Evolutionary conservation across 1,140 invertebrate species (phyloP), one percentile per base, ranked within the genome.

Genomic region (Papilio polytes): DNA sequence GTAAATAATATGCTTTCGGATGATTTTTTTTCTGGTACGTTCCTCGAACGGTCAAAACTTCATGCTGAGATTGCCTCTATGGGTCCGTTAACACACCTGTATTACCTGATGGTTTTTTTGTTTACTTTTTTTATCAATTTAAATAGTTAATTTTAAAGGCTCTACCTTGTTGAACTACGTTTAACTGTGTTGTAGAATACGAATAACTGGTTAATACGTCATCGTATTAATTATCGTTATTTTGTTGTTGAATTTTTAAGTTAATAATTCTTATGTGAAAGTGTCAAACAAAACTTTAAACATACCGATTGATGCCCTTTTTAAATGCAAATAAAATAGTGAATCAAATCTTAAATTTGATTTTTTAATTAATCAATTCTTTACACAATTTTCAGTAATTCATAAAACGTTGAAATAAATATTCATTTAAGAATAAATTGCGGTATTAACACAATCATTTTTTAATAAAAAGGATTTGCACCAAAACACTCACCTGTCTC

Each of bases 1-100:
- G 13, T 66, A 66, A 66, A 66, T 66, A 66, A 66, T 26, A 66
- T 36, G 63, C 63, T 66, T 66, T 66, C 26, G 26, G 63, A 31
- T 66, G 63, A 36, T 66, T 66, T 26, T 66, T 26, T 31, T 66
- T 66, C 63, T 66, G 22, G 63, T 31, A 66, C 31, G 22, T 36
- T 66, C 63, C 63, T 66, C 26, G 63, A 66, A 66, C 63, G 63
- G 63, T 36, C 63, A 66, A 31, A 31, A 41, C 20, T 12, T 59
- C 22, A 26, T 66, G 59, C 59, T 66, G 59, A 15, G n/a, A 51
- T n/a, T 66, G 59, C 26, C 20, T 26, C 20, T 26, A 26, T 63
- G 59, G 20, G 59, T 63, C 3, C 3, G 13, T 26, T 26, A 66
- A 31, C 26, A 15, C 13, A 66, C 26, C 63, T 66, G 26, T 26